These are phyloP conservation scores for Lasioglossum zephyrum DNA, from an alignment of 2,888 invertebrate species.

Conservation along the genomic window DNA sequence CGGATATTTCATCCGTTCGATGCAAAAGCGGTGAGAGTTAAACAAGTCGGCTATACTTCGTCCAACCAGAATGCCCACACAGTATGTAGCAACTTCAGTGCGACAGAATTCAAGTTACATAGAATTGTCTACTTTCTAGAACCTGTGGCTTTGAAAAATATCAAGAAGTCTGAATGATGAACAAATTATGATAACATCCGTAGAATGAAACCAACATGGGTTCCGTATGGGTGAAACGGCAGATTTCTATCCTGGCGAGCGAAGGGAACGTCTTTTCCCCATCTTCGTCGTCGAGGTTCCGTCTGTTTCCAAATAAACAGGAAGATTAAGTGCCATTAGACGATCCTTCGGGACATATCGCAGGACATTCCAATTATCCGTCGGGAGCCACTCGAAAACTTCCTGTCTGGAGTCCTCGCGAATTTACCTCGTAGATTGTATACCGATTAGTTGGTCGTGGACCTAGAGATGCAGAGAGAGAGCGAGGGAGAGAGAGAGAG, in stretches of 20 bases:
- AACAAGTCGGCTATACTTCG: not conserved
- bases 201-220: not conserved
- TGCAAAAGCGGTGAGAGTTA: not conserved
- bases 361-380: slow-evolving; percentile 57
- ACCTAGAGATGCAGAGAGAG: slow-evolving; percentile 23
- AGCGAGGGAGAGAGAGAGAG: slow-evolving; percentile 10
- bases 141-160: not conserved
- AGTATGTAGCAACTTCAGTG: not conserved
- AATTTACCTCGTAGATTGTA: slow-evolving; percentile 68
- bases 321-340: slow-evolving; percentile 50
- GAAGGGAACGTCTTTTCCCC: not conserved
- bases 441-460: slow-evolving; percentile 66
- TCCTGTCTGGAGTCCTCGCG: slow-evolving; percentile 57
- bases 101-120: not conserved
- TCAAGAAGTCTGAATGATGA: not conserved
- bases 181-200: not conserved
- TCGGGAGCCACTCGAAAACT: slow-evolving; percentile 38
- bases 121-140: not conserved
- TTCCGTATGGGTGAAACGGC: not conserved
- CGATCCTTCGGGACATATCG: slow-evolving; percentile 39
- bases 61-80: not conserved
- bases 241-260: not conserved
- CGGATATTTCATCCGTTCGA: slow-evolving; percentile 1
- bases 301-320: slow-evolving; percentile 9
- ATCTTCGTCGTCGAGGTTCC: not conserved